These are phyloP conservation scores for Drosophila recens DNA, from an alignment of 2,888 invertebrate genomes.

Conservation along the genomic window DNA sequence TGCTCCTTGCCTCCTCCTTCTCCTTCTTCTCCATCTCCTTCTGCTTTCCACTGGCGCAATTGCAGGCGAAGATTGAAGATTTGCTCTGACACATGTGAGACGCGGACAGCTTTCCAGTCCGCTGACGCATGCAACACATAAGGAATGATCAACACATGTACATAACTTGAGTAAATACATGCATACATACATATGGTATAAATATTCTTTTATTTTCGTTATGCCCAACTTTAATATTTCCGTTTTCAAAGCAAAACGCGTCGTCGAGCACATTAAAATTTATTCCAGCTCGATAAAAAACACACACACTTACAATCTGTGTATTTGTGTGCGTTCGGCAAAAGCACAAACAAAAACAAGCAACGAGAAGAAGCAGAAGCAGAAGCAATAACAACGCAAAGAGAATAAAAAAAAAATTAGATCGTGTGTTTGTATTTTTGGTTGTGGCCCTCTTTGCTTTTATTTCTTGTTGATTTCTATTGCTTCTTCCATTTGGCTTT, in stretches of 20 bases:
- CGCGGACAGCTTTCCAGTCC: constrained; percentile 4
- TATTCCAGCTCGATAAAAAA: constrained; percentile 64
- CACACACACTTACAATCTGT: constrained; percentile 24
- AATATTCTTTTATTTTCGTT: constrained; percentile 51
- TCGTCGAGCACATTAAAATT: constrained; percentile 63
- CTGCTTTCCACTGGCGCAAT: not conserved
- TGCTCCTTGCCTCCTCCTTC: constrained; percentile 3
- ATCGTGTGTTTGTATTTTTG: constrained; percentile 60
- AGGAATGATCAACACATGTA: constrained; percentile 16
- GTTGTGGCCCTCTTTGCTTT: constrained; percentile 44
- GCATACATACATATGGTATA: constrained; percentile 11
- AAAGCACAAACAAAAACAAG: constrained; percentile 1
- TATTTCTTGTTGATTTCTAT: constrained; percentile 52
- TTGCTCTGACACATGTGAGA: constrained; percentile 29
- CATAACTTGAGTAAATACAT: constrained; percentile 4
- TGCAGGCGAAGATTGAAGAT: constrained; percentile 34
- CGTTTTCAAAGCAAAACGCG: constrained; percentile 59
- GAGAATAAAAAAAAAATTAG: constrained; percentile 48
- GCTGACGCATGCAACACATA: constrained; percentile 9
- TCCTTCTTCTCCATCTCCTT: not conserved
- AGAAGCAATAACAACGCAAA: constrained; percentile 31
- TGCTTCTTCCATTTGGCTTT: constrained; percentile 32
- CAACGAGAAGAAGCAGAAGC: constrained; percentile 17
- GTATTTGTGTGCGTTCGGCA: not conserved
- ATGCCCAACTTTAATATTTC: constrained; percentile 71